Evolutionary conservation across 2,888 invertebrate genomes (phyloP).

Genomic region (Operophtera brumata): DNA sequence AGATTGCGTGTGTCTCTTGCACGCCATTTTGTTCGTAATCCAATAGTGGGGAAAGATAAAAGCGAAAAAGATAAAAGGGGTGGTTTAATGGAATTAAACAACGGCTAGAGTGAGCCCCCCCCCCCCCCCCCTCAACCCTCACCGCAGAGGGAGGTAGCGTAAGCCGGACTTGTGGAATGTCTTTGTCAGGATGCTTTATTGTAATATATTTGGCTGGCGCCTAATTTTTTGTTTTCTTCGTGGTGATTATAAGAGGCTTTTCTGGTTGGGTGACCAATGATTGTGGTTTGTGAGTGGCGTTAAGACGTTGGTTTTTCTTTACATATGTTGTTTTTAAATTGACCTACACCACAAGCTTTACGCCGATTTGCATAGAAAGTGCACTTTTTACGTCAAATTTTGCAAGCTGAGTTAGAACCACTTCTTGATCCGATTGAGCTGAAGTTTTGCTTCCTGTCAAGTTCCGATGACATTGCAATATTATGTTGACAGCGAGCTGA

Average conservation of each 20-base stretch:
- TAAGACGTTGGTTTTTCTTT: background rate
- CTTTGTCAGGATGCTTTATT: conserved; percentile 66
- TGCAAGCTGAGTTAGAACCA: no score
- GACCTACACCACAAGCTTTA: background rate
- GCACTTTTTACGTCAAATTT: no score
- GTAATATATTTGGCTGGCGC: conserved; percentile 52
- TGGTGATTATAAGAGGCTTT: conserved; percentile 43
- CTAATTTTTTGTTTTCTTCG: conserved; percentile 44
- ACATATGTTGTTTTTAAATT: background rate
- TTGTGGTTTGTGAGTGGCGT: conserved; percentile 23
- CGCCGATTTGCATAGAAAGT: background rate
- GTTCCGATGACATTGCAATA: no score
- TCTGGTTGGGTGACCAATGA: conserved; percentile 28
- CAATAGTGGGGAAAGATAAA: conserved; percentile 77
- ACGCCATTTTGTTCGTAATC: conserved; percentile 76
- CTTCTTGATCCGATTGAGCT: no score
- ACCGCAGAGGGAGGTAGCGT: conserved; percentile 48
- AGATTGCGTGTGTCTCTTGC: conserved; percentile 75
- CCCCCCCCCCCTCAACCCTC: conserved; percentile 21
- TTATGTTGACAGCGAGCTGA: no score
- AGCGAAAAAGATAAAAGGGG: conserved; percentile 77
- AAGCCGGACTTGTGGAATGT: conserved; percentile 74
- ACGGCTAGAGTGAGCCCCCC: conserved; percentile 46
- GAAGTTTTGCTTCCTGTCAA: no score
- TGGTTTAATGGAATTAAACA: conserved; percentile 80